These are phyloP conservation scores for Drosophila ficusphila DNA, from an alignment of 1,140 invertebrate species.

Conservation along the genomic window DNA sequence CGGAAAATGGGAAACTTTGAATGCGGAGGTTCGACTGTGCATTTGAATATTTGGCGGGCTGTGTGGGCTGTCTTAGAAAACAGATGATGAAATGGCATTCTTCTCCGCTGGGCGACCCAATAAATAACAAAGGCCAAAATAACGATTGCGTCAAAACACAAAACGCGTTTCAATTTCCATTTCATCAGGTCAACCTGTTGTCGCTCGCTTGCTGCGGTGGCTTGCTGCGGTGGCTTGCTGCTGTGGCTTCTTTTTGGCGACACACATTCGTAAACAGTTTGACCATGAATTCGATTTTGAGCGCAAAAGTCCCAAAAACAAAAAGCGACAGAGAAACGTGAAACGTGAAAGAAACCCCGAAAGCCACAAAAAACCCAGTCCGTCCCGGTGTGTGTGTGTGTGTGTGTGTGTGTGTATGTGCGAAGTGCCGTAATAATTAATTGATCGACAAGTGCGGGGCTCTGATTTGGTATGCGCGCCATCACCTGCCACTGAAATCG, in stretches of 20 bases:
- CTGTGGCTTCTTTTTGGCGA: constrained; percentile 65
- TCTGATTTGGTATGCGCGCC: constrained; percentile 68
- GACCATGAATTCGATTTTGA: constrained; percentile 80
- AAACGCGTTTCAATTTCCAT: constrained; percentile 69
- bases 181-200: constrained; percentile 77
- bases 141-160: constrained; percentile 65
- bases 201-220: constrained; percentile 15
- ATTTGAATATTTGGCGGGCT: constrained; percentile 54
- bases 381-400: constrained; percentile 44
- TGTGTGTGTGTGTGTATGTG: constrained; percentile 48
- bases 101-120: constrained; percentile 58
- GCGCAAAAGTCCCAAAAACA: constrained; percentile 74
- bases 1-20: constrained; percentile 7
- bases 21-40: neutral
- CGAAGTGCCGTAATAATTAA: constrained; percentile 79
- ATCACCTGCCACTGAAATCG: constrained; percentile 65
- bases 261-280: constrained; percentile 69
- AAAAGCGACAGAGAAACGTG: constrained; percentile 55
- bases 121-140: constrained; percentile 62
- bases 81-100: constrained; percentile 70
- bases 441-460: constrained; percentile 80
- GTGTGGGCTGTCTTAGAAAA: constrained; percentile 32
- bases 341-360: constrained; percentile 70
- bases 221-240: neutral
- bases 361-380: constrained; percentile 62